Base-by-base conservation (phyloP, 2,797 vertebrate species). In the Chelmon rostratus region DNA sequence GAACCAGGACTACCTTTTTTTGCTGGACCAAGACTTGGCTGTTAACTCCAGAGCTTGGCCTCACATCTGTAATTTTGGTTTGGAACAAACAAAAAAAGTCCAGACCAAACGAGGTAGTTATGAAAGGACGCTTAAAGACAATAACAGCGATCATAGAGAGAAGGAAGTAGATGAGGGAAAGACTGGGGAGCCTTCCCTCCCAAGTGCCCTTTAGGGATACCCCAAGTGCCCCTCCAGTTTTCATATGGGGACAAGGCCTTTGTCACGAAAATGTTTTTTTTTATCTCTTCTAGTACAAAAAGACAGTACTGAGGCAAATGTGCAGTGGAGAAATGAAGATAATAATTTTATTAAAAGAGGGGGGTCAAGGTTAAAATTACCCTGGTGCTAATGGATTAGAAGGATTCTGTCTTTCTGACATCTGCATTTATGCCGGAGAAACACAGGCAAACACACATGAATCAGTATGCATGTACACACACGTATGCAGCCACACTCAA, bases 371-470 rank as follows among this genome's bases (percentile, higher is more conserved):
- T 87, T 85, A 69, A 88, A 91, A 83, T 61, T 85, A 61, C 47
- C 65, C 61, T 25, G 10, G 37, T 79, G 79, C 86, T 93, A 92
- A 94, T 92, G 91, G 90, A 91, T 78, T 84, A 76, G 67, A 82
- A 81, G 28, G 64, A 87, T 79, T 88, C 56, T 74, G 77, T 81
- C 64, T 86, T 78, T 81, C 63, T 90, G 85, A 93, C 86, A 88
- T 73, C 80, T 80, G 68, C 83, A 87, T 89, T 92, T 90, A 71
- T 84, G 67, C 73, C 42, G 1, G 53, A 68, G 56, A 83, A 42
- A 78, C 76, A 59, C 57, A 19, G 47, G 25, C 56, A 74, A 74
- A 77, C 69, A 87, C 86, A 87, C 83, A 81, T 50, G 81, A 85
- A 88, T 87, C 64, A 62, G 54, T 73, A 65, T 84, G 78, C 78